phyloP scores from a whole-genome alignment of 2,797 vertebrate genomes.

The Malurus splendens region DNA sequence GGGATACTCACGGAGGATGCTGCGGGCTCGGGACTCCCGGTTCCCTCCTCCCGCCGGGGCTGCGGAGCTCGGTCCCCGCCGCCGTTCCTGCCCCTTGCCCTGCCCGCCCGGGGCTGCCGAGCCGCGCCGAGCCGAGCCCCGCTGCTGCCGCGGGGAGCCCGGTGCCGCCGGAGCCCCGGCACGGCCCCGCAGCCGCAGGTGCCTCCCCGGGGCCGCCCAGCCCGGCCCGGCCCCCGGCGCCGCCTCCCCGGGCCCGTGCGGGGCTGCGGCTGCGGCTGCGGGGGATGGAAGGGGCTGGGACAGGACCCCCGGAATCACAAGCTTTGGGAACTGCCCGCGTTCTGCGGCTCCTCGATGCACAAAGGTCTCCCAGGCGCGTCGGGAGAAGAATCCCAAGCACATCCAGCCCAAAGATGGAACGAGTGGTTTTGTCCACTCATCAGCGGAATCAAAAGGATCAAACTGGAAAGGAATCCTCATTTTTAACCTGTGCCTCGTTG shows the following conservation, averaged over 20 bases:
- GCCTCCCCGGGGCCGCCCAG: not conserved
- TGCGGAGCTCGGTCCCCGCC: not conserved
- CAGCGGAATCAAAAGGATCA: not conserved
- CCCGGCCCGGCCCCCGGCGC: not conserved
- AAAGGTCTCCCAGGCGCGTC: not conserved
- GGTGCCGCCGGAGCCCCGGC: not conserved
- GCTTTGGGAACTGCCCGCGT: too few relatives aligned
- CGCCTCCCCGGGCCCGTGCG: not conserved
- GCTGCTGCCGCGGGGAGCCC: not conserved
- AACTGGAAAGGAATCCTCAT: not conserved
- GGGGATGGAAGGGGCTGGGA: not conserved
- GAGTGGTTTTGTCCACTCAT: fast-evolving
- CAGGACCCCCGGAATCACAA: fast-evolving
- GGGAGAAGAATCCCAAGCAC: not conserved
- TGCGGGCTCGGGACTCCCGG: not conserved
- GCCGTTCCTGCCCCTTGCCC: not conserved
- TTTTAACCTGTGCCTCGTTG: not conserved
- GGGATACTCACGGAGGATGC: not conserved
- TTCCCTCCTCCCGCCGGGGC: not conserved
- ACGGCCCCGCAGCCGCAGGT: not conserved
- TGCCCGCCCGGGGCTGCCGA: not conserved
- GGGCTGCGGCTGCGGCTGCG: not conserved
- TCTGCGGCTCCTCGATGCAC: fast-evolving
- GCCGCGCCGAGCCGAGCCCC: not conserved
- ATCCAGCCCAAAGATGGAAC: fast-evolving